Base-by-base conservation (phyloP, 2,888 invertebrate genomes). In the Drosophila eohydei region DNA sequence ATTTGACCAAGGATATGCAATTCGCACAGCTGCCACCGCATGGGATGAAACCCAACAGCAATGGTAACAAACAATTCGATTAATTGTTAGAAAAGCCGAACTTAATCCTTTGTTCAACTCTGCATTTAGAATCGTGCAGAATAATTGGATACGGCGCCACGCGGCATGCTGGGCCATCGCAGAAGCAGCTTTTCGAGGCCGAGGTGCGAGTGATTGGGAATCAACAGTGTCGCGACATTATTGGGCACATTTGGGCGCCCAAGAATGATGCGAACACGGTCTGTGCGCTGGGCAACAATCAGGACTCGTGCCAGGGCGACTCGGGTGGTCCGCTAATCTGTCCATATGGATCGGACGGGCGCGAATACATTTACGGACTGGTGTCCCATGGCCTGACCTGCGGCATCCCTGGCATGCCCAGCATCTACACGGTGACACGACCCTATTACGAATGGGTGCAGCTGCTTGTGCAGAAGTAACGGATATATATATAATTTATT, bases 301-400 rank as follows among this genome's bases (percentile, higher is more conserved):
- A 92, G 69, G 93, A 93, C 66, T 90, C 92, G 0, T 93, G 93
- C 57, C 92, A 92, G 86, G 93, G 93, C 12, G 93, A 93, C 66
- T 92, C 92, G 16, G 93, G 93, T 4, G 92, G 92, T 16, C 92
- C 93, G 2, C 66, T 93, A 3, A 83, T 93, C 38, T 93, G 93
- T 61, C 73, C 73, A 5, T 76, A 91, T 54, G 77, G 87, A 3
- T 82, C 74, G 36, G 71, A 75, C 3, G 89, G 82, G 9, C 65
- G 56, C 5, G 77, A 90, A 26, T 92, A 90, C 40, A 87, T 93
- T n/a, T 91, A 87, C 61, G 93, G 92, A 4, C 88, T 93, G 28
- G 92, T 92, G 1, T 93, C 93, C 1, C 86, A 91, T 61, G 93
- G 93, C 1, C 71, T 92, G 9, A 86, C 89, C n/a, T 93, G 93